Evolutionary conservation across 1,140 invertebrate species (phyloP).

Genomic region (Lucilia sericata): DNA sequence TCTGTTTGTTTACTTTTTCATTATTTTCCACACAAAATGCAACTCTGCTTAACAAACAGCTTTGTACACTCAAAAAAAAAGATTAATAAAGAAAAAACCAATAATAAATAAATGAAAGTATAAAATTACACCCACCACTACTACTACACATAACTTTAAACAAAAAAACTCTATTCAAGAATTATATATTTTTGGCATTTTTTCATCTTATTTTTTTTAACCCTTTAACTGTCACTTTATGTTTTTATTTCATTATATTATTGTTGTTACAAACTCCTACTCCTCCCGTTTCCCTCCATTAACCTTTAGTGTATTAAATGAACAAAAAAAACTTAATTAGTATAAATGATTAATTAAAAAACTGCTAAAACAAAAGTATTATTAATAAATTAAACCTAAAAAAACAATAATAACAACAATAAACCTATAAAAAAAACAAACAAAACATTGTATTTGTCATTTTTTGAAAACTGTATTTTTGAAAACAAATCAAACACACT

Average conservation of each 20-base stretch:
- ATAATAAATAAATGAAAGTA: not conserved
- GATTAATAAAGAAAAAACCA: not conserved
- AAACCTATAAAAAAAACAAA: not conserved
- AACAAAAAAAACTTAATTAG: not conserved
- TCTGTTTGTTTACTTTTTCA: slow-evolving; percentile 6
- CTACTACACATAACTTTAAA: not conserved
- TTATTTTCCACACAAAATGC: not conserved
- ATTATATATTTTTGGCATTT: not conserved
- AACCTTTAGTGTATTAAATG: slow-evolving; percentile 14
- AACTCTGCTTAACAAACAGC: slow-evolving; percentile 24
- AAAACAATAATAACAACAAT: too few relatives aligned
- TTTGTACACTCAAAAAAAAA: slow-evolving; percentile 6
- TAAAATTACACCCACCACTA: slow-evolving; percentile 36
- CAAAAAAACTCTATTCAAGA: too few relatives aligned
- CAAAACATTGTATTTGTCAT: not conserved
- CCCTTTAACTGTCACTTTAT: too few relatives aligned
- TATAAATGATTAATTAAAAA: not conserved
- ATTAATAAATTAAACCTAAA: not conserved
- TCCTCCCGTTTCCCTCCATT: slow-evolving; percentile 22
- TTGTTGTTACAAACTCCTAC: not conserved
- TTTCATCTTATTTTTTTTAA: not conserved
- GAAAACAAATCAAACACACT: too few relatives aligned
- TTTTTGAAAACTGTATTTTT: too few relatives aligned
- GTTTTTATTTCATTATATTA: not conserved
- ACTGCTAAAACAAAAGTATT: not conserved